These are phyloP conservation scores for Dusona sp. DNA, from an alignment of 2,888 invertebrate genomes.

Conservation along the genomic window DNA sequence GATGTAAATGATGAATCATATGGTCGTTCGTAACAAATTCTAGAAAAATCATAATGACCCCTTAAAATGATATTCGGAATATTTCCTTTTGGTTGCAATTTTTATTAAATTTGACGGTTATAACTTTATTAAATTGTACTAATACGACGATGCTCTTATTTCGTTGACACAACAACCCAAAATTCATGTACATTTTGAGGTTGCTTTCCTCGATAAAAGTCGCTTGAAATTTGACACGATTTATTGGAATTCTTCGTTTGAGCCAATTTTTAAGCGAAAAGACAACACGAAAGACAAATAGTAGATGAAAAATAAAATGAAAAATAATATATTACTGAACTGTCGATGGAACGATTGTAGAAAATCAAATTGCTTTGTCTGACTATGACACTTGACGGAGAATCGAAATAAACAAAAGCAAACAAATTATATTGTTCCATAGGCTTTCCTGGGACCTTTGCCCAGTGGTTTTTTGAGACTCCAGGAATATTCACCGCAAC, in stretches of 20 bases:
- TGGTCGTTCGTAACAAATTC: not conserved
- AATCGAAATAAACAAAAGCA: not conserved
- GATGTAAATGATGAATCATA: conserved; percentile 52
- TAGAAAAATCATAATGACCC: not conserved
- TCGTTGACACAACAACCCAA: conserved; percentile 10
- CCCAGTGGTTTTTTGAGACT: conserved; percentile 91
- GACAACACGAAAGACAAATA: not conserved
- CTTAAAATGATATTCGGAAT: not conserved
- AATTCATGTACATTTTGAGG: conserved; percentile 7
- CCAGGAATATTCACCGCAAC: conserved; percentile 86
- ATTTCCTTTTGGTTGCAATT: conserved; percentile 21
- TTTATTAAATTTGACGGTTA: conserved; percentile 25
- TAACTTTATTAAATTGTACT: not conserved
- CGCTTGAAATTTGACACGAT: not conserved
- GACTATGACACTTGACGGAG: not conserved
- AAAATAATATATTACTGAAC: not conserved
- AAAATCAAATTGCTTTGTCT: not conserved
- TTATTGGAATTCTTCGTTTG: not conserved
- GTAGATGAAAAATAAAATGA: not conserved
- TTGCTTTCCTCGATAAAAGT: not conserved
- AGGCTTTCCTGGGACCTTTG: conserved; percentile 93
- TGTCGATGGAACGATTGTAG: not conserved
- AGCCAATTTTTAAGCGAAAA: not conserved
- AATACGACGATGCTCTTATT: conserved; percentile 10
- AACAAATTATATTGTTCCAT: conserved; percentile 65